Evolutionary conservation across 1,140 invertebrate genomes (phyloP).

Genomic region (Bombus difficillimus): DNA sequence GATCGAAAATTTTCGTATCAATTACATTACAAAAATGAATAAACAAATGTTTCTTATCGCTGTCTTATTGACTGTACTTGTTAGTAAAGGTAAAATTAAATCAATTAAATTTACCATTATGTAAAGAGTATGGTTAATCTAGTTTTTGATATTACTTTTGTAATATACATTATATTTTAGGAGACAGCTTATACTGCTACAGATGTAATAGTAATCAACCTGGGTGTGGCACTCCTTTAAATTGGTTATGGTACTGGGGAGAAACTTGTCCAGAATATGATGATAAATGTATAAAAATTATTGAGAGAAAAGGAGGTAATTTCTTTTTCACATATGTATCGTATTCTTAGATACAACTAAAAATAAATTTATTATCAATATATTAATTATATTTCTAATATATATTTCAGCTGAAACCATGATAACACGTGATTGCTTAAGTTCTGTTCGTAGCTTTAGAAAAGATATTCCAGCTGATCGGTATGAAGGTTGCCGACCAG

Average conservation of each 20-base stretch:
- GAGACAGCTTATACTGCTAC: slow-evolving; percentile 89
- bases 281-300: slow-evolving; percentile 95
- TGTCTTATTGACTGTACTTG: slow-evolving; percentile 36
- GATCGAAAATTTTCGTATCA: background rate
- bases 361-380: background rate
- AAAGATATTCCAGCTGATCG: slow-evolving; percentile 96
- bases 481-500: slow-evolving; percentile 93
- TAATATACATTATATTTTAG: slow-evolving; percentile 41
- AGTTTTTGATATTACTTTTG: background rate
- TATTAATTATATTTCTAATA: background rate
- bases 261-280: slow-evolving; percentile 90
- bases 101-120: background rate
- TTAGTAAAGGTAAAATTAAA: slow-evolving; percentile 45
- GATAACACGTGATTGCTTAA: slow-evolving; percentile 94
- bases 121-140: slow-evolving; percentile 34
- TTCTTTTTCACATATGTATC: background rate
- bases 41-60: slow-evolving; percentile 10
- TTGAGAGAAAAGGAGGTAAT: slow-evolving; percentile 92
- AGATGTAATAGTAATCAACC: slow-evolving; percentile 94
- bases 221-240: slow-evolving; percentile 92
- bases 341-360: background rate
- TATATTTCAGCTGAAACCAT: slow-evolving; percentile 87
- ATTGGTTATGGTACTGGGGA: slow-evolving; percentile 92
- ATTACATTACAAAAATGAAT: slow-evolving; percentile 24
- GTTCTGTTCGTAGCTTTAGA: slow-evolving; percentile 88